Evolutionary conservation across 1,140 invertebrate genomes (phyloP).

Genomic region (Araneus ventricosus): DNA sequence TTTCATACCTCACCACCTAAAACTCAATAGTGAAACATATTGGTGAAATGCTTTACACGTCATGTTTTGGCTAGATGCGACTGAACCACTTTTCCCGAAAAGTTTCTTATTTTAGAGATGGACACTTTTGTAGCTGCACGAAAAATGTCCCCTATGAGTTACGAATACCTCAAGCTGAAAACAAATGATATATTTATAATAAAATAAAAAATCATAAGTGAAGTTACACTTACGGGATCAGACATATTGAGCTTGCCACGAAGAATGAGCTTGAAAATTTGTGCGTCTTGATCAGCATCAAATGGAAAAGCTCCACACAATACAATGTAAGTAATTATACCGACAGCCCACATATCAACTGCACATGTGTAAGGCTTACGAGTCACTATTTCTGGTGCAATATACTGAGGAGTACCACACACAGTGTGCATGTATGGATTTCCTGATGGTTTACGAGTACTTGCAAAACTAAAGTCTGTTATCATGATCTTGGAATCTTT

Average conservation of each 20-base stretch:
- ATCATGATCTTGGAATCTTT: constrained; percentile 92
- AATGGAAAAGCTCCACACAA: constrained; percentile 81
- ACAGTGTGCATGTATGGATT: constrained; percentile 89
- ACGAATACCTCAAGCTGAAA: too few relatives aligned
- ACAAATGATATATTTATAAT: too few relatives aligned
- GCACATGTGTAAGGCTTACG: constrained; percentile 91
- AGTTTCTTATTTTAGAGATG: too few relatives aligned
- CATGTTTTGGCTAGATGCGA: too few relatives aligned
- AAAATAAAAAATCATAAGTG: neutral
- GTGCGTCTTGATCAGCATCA: constrained; percentile 87
- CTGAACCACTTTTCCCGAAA: too few relatives aligned
- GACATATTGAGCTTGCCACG: constrained; percentile 45
- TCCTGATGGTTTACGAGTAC: constrained; percentile 83
- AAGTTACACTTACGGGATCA: constrained; percentile 46
- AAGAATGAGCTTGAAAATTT: constrained; percentile 75
- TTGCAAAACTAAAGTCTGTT: constrained; percentile 92
- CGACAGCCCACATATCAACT: constrained; percentile 94
- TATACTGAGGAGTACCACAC: constrained; percentile 86
- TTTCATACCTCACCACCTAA: too few relatives aligned
- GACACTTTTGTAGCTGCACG: too few relatives aligned
- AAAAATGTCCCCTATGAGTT: too few relatives aligned
- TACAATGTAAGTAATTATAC: constrained; percentile 94
- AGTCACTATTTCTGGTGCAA: constrained; percentile 92
- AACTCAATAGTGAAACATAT: too few relatives aligned
- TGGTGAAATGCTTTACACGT: too few relatives aligned